Percentiles rank a stretch among this genome's conserved stretches.
Evolutionary conservation across 2,797 vertebrate genomes (phyloP).

Genomic region (Trachurus trachurus): DNA sequence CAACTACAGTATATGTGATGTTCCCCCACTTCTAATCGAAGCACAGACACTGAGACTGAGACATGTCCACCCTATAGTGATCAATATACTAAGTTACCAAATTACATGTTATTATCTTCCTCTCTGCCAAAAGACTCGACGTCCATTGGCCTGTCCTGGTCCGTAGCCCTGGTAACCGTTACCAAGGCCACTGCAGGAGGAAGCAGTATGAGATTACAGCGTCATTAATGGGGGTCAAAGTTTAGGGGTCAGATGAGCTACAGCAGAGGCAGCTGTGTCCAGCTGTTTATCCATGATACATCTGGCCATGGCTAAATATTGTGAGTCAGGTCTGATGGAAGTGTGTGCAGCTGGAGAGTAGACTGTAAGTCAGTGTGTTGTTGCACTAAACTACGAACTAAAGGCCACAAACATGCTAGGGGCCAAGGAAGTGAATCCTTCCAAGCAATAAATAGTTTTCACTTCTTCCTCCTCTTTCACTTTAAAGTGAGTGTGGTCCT

Average conservation of each 20-base stretch:
- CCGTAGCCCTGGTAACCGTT: conserved; percentile 56
- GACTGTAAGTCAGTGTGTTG: conserved; percentile 1
- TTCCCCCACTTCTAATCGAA: not conserved
- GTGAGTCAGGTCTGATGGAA: not conserved
- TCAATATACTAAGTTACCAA: not conserved
- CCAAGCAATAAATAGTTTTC: too few species aligned
- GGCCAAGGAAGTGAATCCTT: too few species aligned
- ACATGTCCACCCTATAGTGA: not conserved
- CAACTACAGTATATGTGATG: not conserved
- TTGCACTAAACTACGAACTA: not conserved
- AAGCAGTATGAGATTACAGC: conserved; percentile 54
- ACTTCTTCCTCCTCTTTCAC: too few species aligned
- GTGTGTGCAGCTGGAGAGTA: not conserved
- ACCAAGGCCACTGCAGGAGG: conserved; percentile 57
- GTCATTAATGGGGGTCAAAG: conserved; percentile 59
- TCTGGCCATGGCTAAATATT: not conserved
- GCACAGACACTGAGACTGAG: not conserved
- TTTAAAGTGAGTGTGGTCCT: too few species aligned
- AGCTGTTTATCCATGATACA: conserved; percentile 21
- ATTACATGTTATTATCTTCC: not conserved
- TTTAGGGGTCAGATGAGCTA: conserved; percentile 42
- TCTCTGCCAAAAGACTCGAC: not conserved
- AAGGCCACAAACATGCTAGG: not conserved
- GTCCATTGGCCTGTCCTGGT: conserved; percentile 30
- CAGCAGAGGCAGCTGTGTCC: conserved; percentile 34